phyloP scores from a whole-genome alignment of 2,113 vertebrate species.

The Bothrops jararaca region DNA sequence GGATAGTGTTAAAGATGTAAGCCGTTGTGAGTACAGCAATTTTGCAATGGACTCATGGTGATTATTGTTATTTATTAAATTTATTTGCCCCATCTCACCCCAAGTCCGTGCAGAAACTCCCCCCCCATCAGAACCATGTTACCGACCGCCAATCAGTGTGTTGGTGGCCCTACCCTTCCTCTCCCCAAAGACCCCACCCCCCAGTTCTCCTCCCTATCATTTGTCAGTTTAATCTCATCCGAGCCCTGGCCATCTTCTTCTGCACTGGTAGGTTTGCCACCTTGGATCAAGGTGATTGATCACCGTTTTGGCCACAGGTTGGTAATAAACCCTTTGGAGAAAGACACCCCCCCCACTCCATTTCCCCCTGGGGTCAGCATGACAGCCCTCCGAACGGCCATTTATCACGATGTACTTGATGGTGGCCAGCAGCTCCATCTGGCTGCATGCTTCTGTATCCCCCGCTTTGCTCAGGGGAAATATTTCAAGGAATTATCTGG shows the following conservation, averaged over 20 bases:
- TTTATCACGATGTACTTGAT: slow-evolving; percentile 87
- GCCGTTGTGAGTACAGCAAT: too few species aligned
- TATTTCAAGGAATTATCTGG: not conserved
- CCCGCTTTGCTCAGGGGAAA: not conserved
- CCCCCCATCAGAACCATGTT: not conserved
- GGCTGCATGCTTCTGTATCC: not conserved
- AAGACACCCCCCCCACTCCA: slow-evolving; percentile 54
- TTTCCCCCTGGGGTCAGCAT: slow-evolving; percentile 84
- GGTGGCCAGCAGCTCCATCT: slow-evolving; percentile 49
- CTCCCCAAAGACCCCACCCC: not conserved
- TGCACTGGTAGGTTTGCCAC: slow-evolving; percentile 82
- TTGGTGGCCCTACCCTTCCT: not conserved
- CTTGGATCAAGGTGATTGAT: slow-evolving; percentile 94
- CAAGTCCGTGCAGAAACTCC: not conserved
- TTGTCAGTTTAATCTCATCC: slow-evolving; percentile 51
- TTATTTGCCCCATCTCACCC: not conserved
- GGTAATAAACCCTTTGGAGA: slow-evolving; percentile 87
- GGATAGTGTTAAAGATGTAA: too few species aligned
- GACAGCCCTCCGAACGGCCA: slow-evolving; percentile 92
- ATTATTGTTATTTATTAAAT: too few species aligned
- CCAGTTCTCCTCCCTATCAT: slow-evolving; percentile 49
- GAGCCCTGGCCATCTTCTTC: slow-evolving; percentile 62
- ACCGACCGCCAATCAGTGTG: slow-evolving; percentile 17
- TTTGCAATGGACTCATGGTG: too few species aligned
- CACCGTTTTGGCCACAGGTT: slow-evolving; percentile 81